Conservation (phyloP, 2,113 vertebrate genomes). For the Psilopogon haemacephalus region DNA sequence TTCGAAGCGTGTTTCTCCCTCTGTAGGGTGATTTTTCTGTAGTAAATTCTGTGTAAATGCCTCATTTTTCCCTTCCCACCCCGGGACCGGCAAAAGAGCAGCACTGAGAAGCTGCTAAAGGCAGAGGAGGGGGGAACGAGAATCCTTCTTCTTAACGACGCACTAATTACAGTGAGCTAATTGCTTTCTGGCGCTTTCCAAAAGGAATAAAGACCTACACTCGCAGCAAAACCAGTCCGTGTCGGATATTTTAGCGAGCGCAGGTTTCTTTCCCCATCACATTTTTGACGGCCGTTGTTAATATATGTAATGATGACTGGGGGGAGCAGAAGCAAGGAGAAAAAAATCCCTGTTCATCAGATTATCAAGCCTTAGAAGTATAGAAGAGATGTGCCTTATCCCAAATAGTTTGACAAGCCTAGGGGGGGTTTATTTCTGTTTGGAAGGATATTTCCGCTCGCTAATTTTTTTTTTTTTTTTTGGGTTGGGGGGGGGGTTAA, state of each 20-base stretch:
- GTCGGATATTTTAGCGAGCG: neutral
- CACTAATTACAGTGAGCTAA: neutral
- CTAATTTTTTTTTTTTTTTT: neutral
- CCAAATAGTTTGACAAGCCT: neutral
- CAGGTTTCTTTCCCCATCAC: neutral
- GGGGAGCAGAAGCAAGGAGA: neutral
- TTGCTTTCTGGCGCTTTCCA: neutral
- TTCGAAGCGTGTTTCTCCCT: accelerated
- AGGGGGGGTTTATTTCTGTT: neutral
- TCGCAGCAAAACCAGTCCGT: neutral
- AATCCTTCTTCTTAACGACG: neutral
- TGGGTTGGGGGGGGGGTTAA: neutral
- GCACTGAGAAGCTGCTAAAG: accelerated
- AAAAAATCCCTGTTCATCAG: neutral
- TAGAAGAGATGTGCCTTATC: neutral
- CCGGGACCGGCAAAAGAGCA: neutral
- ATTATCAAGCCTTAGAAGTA: neutral
- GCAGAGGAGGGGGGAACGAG: too few relatives aligned
- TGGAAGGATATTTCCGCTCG: neutral
- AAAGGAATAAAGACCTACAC: neutral
- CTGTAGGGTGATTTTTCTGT: accelerated
- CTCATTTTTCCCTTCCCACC: neutral
- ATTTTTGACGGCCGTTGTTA: neutral
- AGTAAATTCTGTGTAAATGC: accelerated
- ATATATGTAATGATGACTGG: neutral